Evolutionary conservation across 2,113 vertebrate species (phyloP), one percentile per base, ranked within the genome.

Genomic region (Zosterops pallidus): DNA sequence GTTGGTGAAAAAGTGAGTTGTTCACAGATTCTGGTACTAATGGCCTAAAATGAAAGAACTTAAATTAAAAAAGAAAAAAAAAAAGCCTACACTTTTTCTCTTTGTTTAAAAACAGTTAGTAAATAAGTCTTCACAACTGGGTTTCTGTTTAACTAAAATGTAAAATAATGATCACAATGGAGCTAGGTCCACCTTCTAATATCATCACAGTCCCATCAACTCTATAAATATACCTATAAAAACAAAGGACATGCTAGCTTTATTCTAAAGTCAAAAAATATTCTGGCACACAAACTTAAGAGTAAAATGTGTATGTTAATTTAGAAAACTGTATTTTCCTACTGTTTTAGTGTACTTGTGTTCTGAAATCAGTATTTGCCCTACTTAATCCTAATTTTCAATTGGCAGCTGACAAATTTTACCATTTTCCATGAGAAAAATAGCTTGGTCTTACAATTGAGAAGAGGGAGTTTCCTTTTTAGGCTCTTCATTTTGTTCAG

Each of bases 1-100:
- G 97, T 82, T 99, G 99, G 96, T 99, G 99, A 96, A 99, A 99
- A 86, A 99, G 98, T 60, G 99, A 99, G 96, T 98, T 99, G 98
- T 99, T 99, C 96, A 99, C 98, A 95, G 99, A 99, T 90, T 99
- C 99, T 4, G 99, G 97, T 94, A 99, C 99, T 96, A 99, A 98
- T 75, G 99, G 98, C 94, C 99, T 99, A 96, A 97, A 97, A 97
- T 24, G 29, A 95, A 96, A 97, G 35, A 50, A 94, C 53, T 70
- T 29, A 18, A 77, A 84, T 57, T 49, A 39, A 35, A 42, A 44
- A 44, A 44, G 15, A 50, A 56, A 47, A 6, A 57, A 31, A 49
- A 39, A 29, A 72, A 67, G 4, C 7, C 24, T 22, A n/a, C 24
- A 7, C 11, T 20, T 83, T 85, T 74, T 80, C 5, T 78, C 26